Percentiles rank a stretch among this genome's conserved stretches.
These are phyloP conservation scores for Zaprionus ghesquierei DNA, from an alignment of 1,140 invertebrate species.

Conservation along the genomic window DNA sequence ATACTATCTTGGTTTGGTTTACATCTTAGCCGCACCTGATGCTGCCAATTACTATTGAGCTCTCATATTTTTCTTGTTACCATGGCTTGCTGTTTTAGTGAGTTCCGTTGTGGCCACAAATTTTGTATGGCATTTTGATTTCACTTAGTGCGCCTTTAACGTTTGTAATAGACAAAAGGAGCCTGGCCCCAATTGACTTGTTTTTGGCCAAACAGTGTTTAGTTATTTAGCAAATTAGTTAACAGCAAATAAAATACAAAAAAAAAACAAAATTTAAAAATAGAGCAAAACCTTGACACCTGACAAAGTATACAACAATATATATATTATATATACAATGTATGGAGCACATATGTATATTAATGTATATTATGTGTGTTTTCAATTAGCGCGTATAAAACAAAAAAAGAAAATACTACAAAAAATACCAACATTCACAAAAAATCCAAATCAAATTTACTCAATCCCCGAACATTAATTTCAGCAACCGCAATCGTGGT, in stretches of 20 bases:
- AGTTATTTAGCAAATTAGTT: conserved; percentile 55
- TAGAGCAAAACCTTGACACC: too few species aligned
- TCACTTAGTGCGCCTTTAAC: conserved; percentile 69
- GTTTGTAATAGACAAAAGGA: conserved; percentile 81
- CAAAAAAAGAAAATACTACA: background rate
- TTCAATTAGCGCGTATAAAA: conserved; percentile 47
- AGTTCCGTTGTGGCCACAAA: conserved; percentile 48
- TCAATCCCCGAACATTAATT: conserved; percentile 79
- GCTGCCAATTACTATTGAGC: conserved; percentile 26
- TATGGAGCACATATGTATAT: conserved; percentile 16
- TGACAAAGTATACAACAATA: conserved; percentile 2
- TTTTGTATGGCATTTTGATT: conserved; percentile 64
- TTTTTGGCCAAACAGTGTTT: conserved; percentile 33
- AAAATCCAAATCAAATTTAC: conserved; percentile 57
- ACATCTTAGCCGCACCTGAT: conserved; percentile 26
- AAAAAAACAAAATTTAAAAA: background rate
- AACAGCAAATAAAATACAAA: conserved; percentile 3
- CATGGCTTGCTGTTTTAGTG: conserved; percentile 78
- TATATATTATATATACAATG: conserved; percentile 18
- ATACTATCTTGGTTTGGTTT: background rate
- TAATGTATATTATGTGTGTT: background rate
- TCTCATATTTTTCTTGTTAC: conserved; percentile 53
- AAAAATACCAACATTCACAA: conserved; percentile 36
- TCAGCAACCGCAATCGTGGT: conserved; percentile 84
- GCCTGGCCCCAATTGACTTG: conserved; percentile 46